Evolutionary conservation across 2,888 invertebrate species (phyloP).

Genomic region (Tachina lurida): DNA sequence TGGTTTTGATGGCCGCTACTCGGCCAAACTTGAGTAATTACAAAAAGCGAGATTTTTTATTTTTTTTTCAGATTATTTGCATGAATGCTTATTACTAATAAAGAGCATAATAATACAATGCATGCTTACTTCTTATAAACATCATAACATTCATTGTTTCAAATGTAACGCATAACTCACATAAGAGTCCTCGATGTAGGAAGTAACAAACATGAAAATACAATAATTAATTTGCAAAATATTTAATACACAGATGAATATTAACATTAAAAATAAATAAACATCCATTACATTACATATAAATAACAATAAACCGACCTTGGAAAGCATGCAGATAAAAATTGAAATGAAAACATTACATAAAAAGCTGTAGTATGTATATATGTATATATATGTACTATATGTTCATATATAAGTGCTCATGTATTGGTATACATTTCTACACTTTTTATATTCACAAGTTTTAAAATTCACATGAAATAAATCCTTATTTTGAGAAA

Average conservation of each 20-base stretch:
- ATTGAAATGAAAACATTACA: background rate
- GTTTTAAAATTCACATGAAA: constrained; percentile 11
- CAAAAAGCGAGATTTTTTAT: too few relatives aligned
- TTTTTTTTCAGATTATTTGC: too few relatives aligned
- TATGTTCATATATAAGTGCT: too few relatives aligned
- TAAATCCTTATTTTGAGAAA: background rate
- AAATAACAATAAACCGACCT: constrained; percentile 31
- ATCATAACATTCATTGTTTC: background rate
- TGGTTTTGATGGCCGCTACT: too few relatives aligned
- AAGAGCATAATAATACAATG: too few relatives aligned
- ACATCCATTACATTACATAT: background rate
- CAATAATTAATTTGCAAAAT: constrained; percentile 30
- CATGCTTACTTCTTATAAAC: too few relatives aligned
- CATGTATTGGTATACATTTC: background rate
- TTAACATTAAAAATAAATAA: too few relatives aligned
- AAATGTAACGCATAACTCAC: constrained; percentile 7
- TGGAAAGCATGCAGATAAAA: constrained; percentile 14
- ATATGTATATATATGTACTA: too few relatives aligned
- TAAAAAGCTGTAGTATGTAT: too few relatives aligned
- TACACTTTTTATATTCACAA: background rate
- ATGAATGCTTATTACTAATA: too few relatives aligned
- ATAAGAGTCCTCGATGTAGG: constrained; percentile 18
- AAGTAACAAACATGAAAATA: background rate
- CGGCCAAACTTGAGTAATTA: too few relatives aligned
- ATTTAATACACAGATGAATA: background rate